Percentiles rank a stretch among this genome's conserved stretches.
These are phyloP conservation scores for Enteromius paludinosus DNA, from an alignment of 2,797 vertebrate genomes.

Conservation along the genomic window DNA sequence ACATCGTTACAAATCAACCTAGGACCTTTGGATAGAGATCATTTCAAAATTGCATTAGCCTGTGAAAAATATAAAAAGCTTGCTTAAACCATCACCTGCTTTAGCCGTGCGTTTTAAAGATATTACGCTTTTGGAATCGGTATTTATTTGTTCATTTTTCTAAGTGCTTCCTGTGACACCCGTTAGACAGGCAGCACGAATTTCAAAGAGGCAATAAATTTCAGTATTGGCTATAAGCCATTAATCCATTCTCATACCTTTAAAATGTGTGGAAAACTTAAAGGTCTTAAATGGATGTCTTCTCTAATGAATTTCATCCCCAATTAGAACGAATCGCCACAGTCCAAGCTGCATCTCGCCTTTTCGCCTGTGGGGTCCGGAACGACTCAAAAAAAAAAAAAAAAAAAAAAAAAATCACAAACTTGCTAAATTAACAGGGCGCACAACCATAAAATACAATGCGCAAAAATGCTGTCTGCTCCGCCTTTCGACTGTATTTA, in stretches of 20 bases:
- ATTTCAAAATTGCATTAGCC: neutral
- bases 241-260: slow-evolving; percentile 83
- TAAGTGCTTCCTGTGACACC: slow-evolving; percentile 65
- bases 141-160: slow-evolving; percentile 46
- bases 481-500: neutral
- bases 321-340: slow-evolving; percentile 76
- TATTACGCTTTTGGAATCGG: slow-evolving; percentile 12
- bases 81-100: neutral
- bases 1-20: slow-evolving; percentile 24
- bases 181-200: slow-evolving; percentile 70
- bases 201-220: slow-evolving; percentile 73
- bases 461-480: slow-evolving; percentile 17
- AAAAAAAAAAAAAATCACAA: slow-evolving; percentile 65
- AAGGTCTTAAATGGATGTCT: slow-evolving; percentile 81
- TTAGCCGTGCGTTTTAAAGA: neutral
- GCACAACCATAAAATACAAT: slow-evolving; percentile 6
- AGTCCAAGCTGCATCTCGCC: slow-evolving; percentile 68
- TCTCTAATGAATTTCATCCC: slow-evolving; percentile 83
- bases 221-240: slow-evolving; percentile 77
- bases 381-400: slow-evolving; percentile 30
- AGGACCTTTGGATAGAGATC: neutral
- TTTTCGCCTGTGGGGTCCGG: slow-evolving; percentile 69
- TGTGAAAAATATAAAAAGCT: neutral
- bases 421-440: slow-evolving; percentile 64
- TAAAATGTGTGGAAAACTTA: slow-evolving; percentile 79